Evolutionary conservation across 1,140 invertebrate species (phyloP).

Genomic region (Laodelphax striatellus): DNA sequence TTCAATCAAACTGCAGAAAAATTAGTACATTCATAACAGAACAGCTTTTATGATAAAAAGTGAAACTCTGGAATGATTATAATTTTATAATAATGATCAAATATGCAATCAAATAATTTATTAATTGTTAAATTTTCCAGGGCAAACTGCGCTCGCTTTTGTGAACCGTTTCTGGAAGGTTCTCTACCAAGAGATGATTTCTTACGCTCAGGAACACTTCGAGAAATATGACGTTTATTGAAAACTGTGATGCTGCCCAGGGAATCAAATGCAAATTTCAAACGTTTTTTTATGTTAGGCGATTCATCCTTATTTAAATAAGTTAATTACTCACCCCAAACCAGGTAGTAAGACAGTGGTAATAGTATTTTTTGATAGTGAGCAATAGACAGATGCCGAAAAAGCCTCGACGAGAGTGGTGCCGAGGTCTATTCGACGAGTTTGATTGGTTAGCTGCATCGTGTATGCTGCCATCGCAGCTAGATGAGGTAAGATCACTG

Average conservation of each 20-base stretch:
- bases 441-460: conserved; percentile 39
- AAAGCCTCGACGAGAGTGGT: conserved; percentile 52
- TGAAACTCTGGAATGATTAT: too few species aligned
- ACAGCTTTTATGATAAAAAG: too few species aligned
- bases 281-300: too few species aligned
- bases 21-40: too few species aligned
- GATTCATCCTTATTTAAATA: too few species aligned
- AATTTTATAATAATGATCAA: too few species aligned
- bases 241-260: too few species aligned
- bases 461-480: conserved; percentile 42
- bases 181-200: conserved; percentile 23
- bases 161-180: conserved; percentile 26
- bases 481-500: conserved; percentile 51
- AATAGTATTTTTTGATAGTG: conserved; percentile 37
- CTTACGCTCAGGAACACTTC: conserved; percentile 24
- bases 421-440: conserved; percentile 42
- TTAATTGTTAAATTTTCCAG: conserved; percentile 13
- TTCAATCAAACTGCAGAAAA: too few species aligned
- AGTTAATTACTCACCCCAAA: conserved; percentile 29
- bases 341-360: conserved; percentile 36
- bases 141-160: conserved; percentile 22
- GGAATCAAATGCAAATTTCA: too few species aligned
- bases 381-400: conserved; percentile 47
- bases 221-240: conserved; percentile 18
- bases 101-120: too few species aligned